A percentile compares a stretch with the other conserved stretches of the same genome.
phyloP scores from a whole-genome alignment of 2,113 vertebrate species.

The Solea solea region DNA sequence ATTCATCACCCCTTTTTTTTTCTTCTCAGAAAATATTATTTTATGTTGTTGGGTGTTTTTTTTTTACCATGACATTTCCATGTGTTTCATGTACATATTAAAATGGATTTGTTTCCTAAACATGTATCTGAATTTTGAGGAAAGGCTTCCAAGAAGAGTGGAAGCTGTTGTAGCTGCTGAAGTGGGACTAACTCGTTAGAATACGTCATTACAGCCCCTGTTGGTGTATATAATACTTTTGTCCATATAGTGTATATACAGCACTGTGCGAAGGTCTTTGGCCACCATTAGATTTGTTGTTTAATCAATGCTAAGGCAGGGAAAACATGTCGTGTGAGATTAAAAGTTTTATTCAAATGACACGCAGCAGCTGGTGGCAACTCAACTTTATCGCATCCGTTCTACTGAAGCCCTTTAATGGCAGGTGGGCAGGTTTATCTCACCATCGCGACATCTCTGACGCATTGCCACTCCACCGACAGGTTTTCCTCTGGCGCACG shows the following conservation, averaged over 20 bases:
- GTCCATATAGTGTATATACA: too few species aligned
- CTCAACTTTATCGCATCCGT: background rate
- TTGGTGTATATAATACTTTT: too few species aligned
- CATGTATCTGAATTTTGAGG: background rate
- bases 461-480: rapidly evolving
- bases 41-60: background rate
- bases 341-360: background rate
- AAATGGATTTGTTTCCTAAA: conserved; percentile 42
- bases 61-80: conserved; percentile 14
- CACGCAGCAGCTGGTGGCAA: background rate
- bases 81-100: conserved; percentile 51
- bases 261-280: too few species aligned
- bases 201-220: too few species aligned
- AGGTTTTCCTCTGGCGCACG: background rate
- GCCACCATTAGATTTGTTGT: too few species aligned
- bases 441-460: conserved; percentile 40
- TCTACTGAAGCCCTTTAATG: background rate
- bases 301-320: too few species aligned
- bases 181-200: too few species aligned
- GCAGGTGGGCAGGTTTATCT: conserved; percentile 49
- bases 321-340: background rate
- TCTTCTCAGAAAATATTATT: conserved; percentile 24
- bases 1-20: background rate
- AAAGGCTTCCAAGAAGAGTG: too few species aligned
- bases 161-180: too few species aligned